Conservation (phyloP, 2,113 vertebrate genomes). For the Indri indri region DNA sequence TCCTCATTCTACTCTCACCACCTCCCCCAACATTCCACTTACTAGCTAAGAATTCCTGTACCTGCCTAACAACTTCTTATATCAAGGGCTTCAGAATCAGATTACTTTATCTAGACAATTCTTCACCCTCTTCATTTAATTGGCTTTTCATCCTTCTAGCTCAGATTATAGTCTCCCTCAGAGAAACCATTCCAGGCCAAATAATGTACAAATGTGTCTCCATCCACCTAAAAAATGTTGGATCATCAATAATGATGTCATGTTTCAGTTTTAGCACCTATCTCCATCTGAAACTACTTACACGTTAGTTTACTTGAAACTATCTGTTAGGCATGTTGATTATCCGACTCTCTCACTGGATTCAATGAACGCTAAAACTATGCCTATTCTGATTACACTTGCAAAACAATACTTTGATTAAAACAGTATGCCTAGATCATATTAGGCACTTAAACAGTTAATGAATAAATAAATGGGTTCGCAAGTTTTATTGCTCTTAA, state of each 20-base stretch:
- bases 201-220: background rate
- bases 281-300: background rate
- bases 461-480: constrained; percentile 7
- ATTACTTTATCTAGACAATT: background rate
- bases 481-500: background rate
- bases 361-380: background rate
- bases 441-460: constrained; percentile 19
- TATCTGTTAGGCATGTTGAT: background rate
- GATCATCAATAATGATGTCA: background rate
- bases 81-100: background rate
- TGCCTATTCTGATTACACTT: background rate
- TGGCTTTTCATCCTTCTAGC: background rate
- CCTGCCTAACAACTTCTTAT: background rate
- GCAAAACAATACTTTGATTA: background rate
- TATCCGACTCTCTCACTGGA: background rate
- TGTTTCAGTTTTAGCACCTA: background rate
- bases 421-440: background rate
- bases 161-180: background rate
- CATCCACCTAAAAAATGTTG: background rate
- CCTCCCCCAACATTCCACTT: background rate
- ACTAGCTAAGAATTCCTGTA: background rate
- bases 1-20: background rate
- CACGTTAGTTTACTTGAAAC: background rate
- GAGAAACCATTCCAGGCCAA: constrained; percentile 20
- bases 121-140: background rate